Base-by-base conservation (phyloP, 2,113 vertebrate species). In the Leptocoma aspasia region DNA sequence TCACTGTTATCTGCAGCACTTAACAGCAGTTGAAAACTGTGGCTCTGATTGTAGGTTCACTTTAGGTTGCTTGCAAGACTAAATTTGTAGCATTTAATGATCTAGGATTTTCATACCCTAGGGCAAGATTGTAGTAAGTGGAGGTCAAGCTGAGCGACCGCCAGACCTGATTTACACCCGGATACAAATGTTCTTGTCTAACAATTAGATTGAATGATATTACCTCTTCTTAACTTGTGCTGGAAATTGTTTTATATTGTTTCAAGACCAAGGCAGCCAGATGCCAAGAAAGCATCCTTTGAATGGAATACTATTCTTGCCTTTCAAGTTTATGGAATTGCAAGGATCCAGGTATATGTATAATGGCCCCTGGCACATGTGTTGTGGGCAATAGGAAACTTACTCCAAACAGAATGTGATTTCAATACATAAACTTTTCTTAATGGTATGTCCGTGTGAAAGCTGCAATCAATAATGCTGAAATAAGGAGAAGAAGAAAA, bases 31-130 rank as follows among this genome's bases (percentile, higher is more conserved):
- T 54, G 81, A 93, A 88, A 92, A 47, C 11, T 1, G 4, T 77
- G 77, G 22, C 69, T 91, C 47, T 84, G 68, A 70, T 68, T 81
- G 64, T 84, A 93, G 68, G 64, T 86, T 94, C 47, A 16, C 90
- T 95, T 94, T 86, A 84, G 77, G 76, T 93, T 96, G 82, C 93
- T 97, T 94, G 88, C 76, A 81, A 93, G 90, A 94, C 52, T 80
- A 63, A 95, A 95, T 96, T 93, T 53, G n/a, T 81, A 77, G 39
- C 76, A 50, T 94, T 93, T 96, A 93, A 97, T 94, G 92, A 95
- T 97, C 39, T 69, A 81, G 94, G 82, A 96, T 96, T 96, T 96
- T 94, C 86, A 68, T 97, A 94, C 94, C 93, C 94, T 95, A 65
- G 92, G 94, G 94, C 95, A 78, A 86, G 85, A 95, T 96, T 94